Percentiles rank a stretch among this genome's conserved stretches.
These are phyloP conservation scores for Delphinapterus leucas DNA, from an alignment of 2,113 vertebrate species.

Conservation along the genomic window DNA sequence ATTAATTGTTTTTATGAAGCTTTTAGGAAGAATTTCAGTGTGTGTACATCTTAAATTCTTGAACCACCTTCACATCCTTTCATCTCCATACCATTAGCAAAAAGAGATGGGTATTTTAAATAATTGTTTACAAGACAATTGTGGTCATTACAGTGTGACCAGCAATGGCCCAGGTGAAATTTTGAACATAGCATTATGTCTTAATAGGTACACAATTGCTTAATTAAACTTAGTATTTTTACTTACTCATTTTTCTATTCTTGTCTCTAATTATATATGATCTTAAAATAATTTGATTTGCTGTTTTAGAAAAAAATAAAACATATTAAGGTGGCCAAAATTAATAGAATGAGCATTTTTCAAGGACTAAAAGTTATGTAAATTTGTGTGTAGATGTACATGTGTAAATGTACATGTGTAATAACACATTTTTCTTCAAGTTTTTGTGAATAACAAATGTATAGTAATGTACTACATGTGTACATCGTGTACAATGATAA, in stretches of 20 bases:
- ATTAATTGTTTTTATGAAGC: background rate
- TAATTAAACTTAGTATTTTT: constrained; percentile 1
- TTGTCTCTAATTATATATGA: background rate
- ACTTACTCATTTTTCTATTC: background rate
- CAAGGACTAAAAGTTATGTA: background rate
- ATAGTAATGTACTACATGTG: background rate
- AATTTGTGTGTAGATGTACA: background rate
- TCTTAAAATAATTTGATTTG: background rate
- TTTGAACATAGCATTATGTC: background rate
- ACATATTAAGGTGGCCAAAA: background rate
- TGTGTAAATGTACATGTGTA: background rate
- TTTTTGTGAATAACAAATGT: background rate
- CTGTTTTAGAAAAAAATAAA: background rate
- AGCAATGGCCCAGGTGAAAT: background rate
- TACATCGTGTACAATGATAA: background rate
- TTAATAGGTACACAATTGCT: background rate
- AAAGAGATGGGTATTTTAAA: background rate
- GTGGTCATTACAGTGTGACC: background rate
- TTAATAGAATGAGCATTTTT: constrained; percentile 1
- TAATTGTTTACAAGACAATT: background rate
- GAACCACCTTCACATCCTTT: background rate
- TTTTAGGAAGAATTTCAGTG: background rate
- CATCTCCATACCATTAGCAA: background rate
- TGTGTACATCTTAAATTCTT: background rate
- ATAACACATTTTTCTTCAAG: background rate